A percentile compares a stretch with the other conserved stretches of the same genome.
These are phyloP conservation scores for Halictus quadricinctus DNA, from an alignment of 2,888 invertebrate species.

Conservation along the genomic window DNA sequence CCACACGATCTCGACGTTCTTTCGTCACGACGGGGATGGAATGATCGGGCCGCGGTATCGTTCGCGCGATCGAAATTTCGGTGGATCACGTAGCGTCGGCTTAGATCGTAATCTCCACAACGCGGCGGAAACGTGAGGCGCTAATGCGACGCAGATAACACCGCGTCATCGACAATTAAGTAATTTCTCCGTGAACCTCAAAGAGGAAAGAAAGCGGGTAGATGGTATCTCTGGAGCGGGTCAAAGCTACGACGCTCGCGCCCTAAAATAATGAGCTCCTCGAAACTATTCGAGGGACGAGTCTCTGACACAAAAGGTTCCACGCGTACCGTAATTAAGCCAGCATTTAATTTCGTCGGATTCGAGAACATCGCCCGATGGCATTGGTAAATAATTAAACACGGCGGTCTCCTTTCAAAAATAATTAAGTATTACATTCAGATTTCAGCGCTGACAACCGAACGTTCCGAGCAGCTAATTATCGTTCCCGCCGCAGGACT, in stretches of 20 bases:
- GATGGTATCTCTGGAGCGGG: neutral
- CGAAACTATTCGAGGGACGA: neutral
- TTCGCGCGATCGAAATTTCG: neutral
- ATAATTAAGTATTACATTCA: constrained; percentile 6
- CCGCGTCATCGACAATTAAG: neutral
- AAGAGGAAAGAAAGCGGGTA: neutral
- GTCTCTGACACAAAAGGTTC: neutral
- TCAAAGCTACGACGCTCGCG: constrained; percentile 17
- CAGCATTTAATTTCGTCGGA: neutral
- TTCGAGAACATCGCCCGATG: neutral
- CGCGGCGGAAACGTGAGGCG: too few relatives aligned
- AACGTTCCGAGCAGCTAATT: constrained; percentile 17
- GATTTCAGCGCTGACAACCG: neutral
- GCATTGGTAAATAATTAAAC: neutral
- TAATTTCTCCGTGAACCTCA: neutral
- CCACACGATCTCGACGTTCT: constrained; percentile 11
- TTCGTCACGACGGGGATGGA: neutral
- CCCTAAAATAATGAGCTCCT: constrained; percentile 10
- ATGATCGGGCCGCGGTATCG: too few relatives aligned
- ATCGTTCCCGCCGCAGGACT: neutral
- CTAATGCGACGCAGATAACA: neutral
- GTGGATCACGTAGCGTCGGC: neutral
- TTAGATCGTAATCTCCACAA: constrained; percentile 24
- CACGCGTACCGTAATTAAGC: constrained; percentile 33
- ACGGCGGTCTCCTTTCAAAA: neutral